phyloP scores from a whole-genome alignment of 2,113 vertebrate species.

The Plecotus auritus region DNA sequence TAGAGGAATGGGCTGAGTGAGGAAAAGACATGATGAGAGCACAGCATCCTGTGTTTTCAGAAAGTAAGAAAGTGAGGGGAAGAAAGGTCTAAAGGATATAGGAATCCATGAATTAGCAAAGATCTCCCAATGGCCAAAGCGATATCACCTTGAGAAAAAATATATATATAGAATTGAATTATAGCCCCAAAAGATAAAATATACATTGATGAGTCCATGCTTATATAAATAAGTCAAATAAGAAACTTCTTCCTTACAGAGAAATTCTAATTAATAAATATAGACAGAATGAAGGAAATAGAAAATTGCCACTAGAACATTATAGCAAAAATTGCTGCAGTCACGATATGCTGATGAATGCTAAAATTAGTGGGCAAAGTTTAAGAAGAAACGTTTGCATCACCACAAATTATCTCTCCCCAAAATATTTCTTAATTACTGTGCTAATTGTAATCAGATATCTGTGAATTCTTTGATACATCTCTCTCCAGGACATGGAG shows the following conservation, averaged over 20 bases:
- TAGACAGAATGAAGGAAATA: background rate
- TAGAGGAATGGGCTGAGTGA: background rate
- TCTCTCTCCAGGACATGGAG: background rate
- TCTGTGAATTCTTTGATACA: background rate
- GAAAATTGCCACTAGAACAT: background rate
- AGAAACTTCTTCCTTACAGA: background rate
- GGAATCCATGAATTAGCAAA: background rate
- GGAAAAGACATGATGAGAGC: background rate
- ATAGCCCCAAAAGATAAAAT: background rate
- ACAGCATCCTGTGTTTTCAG: background rate
- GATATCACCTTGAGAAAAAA: background rate
- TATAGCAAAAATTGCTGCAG: background rate
- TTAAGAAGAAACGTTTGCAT: background rate
- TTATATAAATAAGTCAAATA: background rate
- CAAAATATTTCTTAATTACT: background rate
- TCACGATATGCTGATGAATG: background rate
- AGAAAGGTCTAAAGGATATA: background rate
- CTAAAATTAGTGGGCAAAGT: background rate
- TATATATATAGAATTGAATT: background rate
- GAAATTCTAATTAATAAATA: background rate
- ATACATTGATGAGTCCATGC: background rate
- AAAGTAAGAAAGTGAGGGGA: background rate
- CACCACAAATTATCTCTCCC: background rate
- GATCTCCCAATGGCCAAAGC: background rate
- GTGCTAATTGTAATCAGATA: background rate